Conservation (phyloP, 2,888 invertebrate species). For the Mamestra brassicae region DNA sequence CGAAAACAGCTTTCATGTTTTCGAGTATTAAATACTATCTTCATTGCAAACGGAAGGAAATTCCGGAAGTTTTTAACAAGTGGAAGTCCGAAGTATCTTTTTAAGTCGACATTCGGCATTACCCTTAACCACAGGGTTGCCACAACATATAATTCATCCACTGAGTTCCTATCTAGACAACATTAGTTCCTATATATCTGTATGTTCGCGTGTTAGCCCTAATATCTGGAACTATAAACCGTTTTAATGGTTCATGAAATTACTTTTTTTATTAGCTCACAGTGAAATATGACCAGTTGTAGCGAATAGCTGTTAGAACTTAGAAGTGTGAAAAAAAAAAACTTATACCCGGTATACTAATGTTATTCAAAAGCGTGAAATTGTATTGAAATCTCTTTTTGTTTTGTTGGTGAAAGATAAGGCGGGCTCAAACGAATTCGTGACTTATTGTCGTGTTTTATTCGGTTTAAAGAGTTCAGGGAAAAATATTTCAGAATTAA, state of each 20-base stretch:
- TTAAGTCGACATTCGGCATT: constrained; percentile 17
- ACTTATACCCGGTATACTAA: constrained; percentile 50
- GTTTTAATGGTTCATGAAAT: constrained; percentile 66
- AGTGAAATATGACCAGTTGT: constrained; percentile 57
- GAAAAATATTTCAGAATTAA: constrained; percentile 13
- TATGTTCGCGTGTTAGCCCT: constrained; percentile 65
- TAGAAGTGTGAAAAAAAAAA: constrained; percentile 63
- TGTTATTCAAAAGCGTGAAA: constrained; percentile 55
- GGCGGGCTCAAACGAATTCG: constrained; percentile 27
- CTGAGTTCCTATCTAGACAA: constrained; percentile 40
- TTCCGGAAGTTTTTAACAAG: constrained; percentile 4
- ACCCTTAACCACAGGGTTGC: constrained; percentile 31
- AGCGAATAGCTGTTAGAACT: constrained; percentile 53
- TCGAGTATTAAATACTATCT: constrained; percentile 10
- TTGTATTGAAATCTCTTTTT: constrained; percentile 44
- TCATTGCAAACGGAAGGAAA: constrained; percentile 6
- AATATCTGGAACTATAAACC: constrained; percentile 66
- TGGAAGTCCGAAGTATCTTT: constrained; percentile 7
- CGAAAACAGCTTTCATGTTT: background rate
- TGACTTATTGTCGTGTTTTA: constrained; percentile 34
- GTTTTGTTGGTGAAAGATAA: constrained; percentile 20
- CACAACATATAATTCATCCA: constrained; percentile 18
- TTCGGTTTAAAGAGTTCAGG: constrained; percentile 8
- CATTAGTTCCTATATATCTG: constrained; percentile 27
- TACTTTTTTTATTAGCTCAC: constrained; percentile 65